These are phyloP conservation scores for Phrynosoma blainvillii DNA, from an alignment of 2,113 vertebrate species.

Conservation along the genomic window DNA sequence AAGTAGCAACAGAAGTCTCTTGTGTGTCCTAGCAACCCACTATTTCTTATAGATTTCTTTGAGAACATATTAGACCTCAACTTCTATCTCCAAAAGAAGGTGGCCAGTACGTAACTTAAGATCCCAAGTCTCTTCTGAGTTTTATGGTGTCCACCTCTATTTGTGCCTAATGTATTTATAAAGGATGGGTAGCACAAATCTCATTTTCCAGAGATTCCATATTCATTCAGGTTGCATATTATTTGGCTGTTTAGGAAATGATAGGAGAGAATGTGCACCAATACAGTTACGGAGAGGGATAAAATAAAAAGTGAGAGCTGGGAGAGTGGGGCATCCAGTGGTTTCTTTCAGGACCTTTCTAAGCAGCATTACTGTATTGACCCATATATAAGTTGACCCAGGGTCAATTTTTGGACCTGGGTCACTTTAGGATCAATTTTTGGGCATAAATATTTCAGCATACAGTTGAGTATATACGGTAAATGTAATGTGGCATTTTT, in stretches of 20 bases:
- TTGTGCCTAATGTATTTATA: neutral
- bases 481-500: neutral
- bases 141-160: neutral
- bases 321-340: too few species aligned
- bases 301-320: neutral
- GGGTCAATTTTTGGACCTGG: too few species aligned
- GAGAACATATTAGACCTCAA: neutral
- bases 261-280: neutral
- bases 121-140: neutral
- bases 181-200: neutral
- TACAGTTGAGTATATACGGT: too few species aligned
- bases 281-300: neutral
- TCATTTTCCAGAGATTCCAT: neutral
- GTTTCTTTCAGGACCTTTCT: too few species aligned
- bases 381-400: too few species aligned
- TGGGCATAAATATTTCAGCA: too few species aligned
- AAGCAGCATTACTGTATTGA: too few species aligned
- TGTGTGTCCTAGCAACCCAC: neutral
- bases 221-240: neutral
- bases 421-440: too few species aligned
- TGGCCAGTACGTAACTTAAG: neutral
- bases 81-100: neutral
- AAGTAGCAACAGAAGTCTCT: neutral
- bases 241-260: neutral
- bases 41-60: neutral